Evolutionary conservation across 2,797 vertebrate genomes (phyloP), one percentile per base, ranked within the genome.

Genomic region (Galagoides demidoff): DNA sequence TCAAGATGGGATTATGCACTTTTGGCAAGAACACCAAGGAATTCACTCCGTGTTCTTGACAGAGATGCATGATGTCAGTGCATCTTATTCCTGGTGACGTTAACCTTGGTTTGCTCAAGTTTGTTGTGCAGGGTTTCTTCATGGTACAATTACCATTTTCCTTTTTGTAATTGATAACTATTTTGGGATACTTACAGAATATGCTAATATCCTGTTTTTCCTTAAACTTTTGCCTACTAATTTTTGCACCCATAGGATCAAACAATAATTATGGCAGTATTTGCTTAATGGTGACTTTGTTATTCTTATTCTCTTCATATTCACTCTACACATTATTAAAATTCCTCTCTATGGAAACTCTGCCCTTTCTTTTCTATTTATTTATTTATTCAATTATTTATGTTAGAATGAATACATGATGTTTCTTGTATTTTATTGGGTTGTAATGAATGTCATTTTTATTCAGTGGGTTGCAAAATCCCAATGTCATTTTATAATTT

Each of bases 231-330:
- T 59, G 73, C 31, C 59, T 12, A 74, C 8, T 66, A 22, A 71
- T 70, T 85, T 90, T 92, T 95, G 16, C 55, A 82, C 34, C 25
- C 23, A 66, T 49, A 49, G 49, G 49, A 49, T 82, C 82, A 7
- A 82, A 94, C 31, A 91, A 70, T 57, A 63, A 55, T 7, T 81
- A 76, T 7, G 81, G 8, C 29, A 88, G 29, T 10, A 68, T 64
- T 92, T 90, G 43, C 66, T 70, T 39, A 92, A 71, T 63, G 73
- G 49, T 68, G 39, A 70, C 43, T 82, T 70, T 66, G 25, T 86
- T 77, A 49, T 96, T 95, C 43, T 95, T 82, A 85, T 22, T 57
- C 20, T 14, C 31, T 71, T 55, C 86, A 61, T 82, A 89, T 22
- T 57, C 27, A 4, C 39, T 61, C 64, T 90, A 68, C 34, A 61